phyloP scores from a whole-genome alignment of 2,888 invertebrate genomes.

The Brachyptera putata region DNA sequence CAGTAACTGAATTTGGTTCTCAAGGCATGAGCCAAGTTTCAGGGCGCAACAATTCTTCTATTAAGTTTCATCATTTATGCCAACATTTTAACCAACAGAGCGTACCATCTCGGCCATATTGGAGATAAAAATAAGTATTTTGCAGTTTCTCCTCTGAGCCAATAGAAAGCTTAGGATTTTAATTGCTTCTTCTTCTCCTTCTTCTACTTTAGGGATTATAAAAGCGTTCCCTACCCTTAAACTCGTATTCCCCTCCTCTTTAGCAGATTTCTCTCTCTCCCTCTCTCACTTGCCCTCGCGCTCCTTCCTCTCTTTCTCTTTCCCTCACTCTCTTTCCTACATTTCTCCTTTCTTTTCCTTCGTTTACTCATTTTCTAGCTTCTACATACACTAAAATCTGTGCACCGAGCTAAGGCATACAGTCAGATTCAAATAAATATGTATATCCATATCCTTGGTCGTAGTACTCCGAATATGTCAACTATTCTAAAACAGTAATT shows the following conservation, averaged over 20 bases:
- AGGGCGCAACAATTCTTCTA: too few species aligned
- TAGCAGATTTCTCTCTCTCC: too few species aligned
- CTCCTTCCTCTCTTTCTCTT: conserved; percentile 12
- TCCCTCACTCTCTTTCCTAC: conserved; percentile 28
- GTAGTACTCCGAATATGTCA: too few species aligned
- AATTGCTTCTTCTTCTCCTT: conserved; percentile 31
- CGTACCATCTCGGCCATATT: conserved; percentile 11
- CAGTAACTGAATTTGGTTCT: too few species aligned
- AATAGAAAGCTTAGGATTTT: conserved; percentile 31
- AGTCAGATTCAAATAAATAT: neutral
- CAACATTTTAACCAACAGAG: neutral
- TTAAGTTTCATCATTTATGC: too few species aligned
- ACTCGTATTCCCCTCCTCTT: conserved; percentile 22
- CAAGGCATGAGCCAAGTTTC: too few species aligned
- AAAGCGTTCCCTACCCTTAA: conserved; percentile 18
- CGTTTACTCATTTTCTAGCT: conserved; percentile 11
- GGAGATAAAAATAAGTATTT: conserved; percentile 25
- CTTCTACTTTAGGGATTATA: conserved; percentile 27
- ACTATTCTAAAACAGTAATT: too few species aligned
- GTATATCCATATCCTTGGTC: too few species aligned
- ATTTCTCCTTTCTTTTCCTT: conserved; percentile 32
- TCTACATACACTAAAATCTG: too few species aligned
- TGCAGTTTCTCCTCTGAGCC: conserved; percentile 12
- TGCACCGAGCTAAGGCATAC: neutral
- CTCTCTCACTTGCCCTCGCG: conserved; percentile 3